Evolutionary conservation across 2,888 invertebrate genomes (phyloP), one percentile per base, ranked within the genome.

Genomic region (Hypomecis punctinalis): DNA sequence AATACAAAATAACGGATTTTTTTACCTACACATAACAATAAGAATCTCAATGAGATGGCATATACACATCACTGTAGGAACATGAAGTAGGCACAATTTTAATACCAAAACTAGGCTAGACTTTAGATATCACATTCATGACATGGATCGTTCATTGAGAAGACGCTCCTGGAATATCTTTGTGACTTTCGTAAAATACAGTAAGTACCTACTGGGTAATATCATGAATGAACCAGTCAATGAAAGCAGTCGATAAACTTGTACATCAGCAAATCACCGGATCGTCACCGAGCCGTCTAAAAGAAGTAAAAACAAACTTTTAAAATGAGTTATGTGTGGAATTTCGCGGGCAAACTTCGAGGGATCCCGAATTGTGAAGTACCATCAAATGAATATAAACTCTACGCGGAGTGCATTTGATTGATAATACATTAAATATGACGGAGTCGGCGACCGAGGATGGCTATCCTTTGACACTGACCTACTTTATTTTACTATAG

Each of bases 391-490:
- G 72, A 86, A 80, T 79, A 76, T 80, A 78, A 80, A 74, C 84
- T 81, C 79, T 88, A 84, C 79, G 72, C 61, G 67, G 61, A 71
- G 66, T 74, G 74, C 78, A 74, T 84, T 87, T 78, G 83, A 84
- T 79, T 85, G 81, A 85, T 83, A 84, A 78, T 80, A 70, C 76
- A 74, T 72, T 74, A 73, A 70, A 67, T 65, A 72, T 68, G 68
- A 69, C 76, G 73, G 76, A 76, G 74, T 49, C 76, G 73, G 75
- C 77, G 76, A 77, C 69, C 76, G 82, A 78, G 81, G 79, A 80
- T 80, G 80, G 79, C 80, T 79, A 79, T 85, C 84, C 84, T 83
- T 76, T 88, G 90, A 89, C 89, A 89, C 83, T 90, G 91, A 91
- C 90, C 91, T 86, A 90, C 81, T 89, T 89, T 81, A 81, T 81